Percentiles rank a stretch among this genome's conserved stretches.
Evolutionary conservation across 2,113 vertebrate genomes (phyloP).

Genomic region (Austrofundulus limnaeus): DNA sequence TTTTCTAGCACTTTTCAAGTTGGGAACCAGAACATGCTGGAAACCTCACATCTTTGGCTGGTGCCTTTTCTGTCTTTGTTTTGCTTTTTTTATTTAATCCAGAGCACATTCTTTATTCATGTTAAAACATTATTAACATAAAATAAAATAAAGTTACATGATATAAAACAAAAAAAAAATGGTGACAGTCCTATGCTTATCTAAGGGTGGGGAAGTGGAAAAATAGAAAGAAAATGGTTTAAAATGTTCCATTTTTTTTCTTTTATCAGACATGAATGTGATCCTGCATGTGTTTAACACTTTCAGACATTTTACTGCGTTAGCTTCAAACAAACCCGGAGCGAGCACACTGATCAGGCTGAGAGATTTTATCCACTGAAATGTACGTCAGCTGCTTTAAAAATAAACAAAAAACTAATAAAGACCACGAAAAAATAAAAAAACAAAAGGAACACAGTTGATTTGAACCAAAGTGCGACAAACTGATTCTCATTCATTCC

Average conservation of each 20-base stretch:
- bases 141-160: slow-evolving; percentile 36
- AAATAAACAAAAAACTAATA: neutral
- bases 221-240: slow-evolving; percentile 30
- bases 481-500: slow-evolving; percentile 38
- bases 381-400: slow-evolving; percentile 51
- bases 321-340: slow-evolving; percentile 27
- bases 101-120: slow-evolving; percentile 55
- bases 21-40: slow-evolving; percentile 53
- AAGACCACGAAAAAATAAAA: neutral
- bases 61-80: slow-evolving; percentile 27
- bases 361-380: slow-evolving; percentile 52
- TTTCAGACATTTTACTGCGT: neutral
- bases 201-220: slow-evolving; percentile 16
- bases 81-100: slow-evolving; percentile 30
- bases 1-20: slow-evolving; percentile 48
- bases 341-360: slow-evolving; percentile 37
- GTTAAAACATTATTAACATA: slow-evolving; percentile 20
- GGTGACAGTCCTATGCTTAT: slow-evolving; percentile 30
- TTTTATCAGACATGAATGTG: neutral
- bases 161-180: slow-evolving; percentile 24
- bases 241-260: slow-evolving; percentile 17
- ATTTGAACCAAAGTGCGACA: slow-evolving; percentile 54
- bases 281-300: neutral
- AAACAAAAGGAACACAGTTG: slow-evolving; percentile 13
- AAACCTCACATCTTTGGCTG: slow-evolving; percentile 70